Conservation (phyloP, 2,113 vertebrate species). For the Lasiurus borealis region DNA sequence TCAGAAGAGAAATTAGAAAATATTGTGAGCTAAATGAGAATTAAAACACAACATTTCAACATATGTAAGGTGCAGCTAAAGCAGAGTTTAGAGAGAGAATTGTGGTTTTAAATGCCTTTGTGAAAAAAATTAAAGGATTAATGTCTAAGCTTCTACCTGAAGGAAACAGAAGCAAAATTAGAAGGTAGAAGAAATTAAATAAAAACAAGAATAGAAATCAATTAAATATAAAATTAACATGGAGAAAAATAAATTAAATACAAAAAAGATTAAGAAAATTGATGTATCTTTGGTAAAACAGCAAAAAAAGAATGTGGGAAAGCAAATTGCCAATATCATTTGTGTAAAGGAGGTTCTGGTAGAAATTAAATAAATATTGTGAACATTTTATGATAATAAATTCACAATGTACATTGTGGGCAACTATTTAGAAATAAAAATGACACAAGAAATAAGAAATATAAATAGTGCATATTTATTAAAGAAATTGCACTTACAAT, state of each 20-base stretch:
- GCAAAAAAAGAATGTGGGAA: not conserved
- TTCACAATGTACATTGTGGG: not conserved
- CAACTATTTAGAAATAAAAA: not conserved
- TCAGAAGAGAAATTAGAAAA: too few species aligned
- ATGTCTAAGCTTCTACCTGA: not conserved
- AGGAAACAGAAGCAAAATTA: not conserved
- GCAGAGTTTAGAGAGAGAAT: not conserved
- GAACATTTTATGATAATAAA: not conserved
- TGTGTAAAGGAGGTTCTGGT: not conserved
- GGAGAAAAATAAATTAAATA: too few species aligned
- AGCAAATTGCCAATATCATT: not conserved
- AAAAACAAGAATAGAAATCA: not conserved
- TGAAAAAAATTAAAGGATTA: not conserved
- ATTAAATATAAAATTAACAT: too few species aligned
- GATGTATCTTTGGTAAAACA: not conserved
- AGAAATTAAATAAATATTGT: not conserved
- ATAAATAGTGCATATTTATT: not conserved
- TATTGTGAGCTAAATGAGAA: too few species aligned
- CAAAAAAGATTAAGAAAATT: too few species aligned
- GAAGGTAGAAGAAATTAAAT: not conserved
- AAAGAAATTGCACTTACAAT: not conserved
- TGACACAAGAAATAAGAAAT: not conserved
- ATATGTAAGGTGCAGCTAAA: too few species aligned
- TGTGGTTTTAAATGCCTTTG: not conserved
- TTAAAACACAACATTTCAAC: too few species aligned